A percentile compares a stretch with the other conserved stretches of the same genome.
Conservation (phyloP, 2,797 vertebrate species). For the Macropus fuliginosus region DNA sequence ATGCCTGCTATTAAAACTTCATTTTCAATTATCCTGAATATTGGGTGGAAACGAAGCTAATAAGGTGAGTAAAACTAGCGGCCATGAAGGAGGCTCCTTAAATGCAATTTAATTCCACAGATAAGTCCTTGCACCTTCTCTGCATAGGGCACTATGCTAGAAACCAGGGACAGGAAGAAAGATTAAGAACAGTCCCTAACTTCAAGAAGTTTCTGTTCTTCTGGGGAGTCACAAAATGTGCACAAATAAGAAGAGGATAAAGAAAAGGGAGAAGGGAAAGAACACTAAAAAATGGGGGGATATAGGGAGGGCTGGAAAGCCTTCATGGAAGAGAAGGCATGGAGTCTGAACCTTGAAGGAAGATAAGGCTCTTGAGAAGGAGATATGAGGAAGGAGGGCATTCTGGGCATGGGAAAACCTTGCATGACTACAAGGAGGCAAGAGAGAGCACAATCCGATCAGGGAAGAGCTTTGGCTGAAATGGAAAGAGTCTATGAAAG, state of each 20-base stretch:
- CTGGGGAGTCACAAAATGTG: neutral
- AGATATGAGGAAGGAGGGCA: neutral
- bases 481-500: neutral
- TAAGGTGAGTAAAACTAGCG: slow-evolving; percentile 51
- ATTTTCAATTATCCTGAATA: slow-evolving; percentile 65
- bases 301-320: neutral
- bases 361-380: neutral
- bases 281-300: neutral
- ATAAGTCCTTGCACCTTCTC: neutral
- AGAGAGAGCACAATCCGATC: neutral
- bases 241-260: neutral
- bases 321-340: neutral
- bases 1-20: slow-evolving; percentile 32
- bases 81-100: slow-evolving; percentile 44
- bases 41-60: slow-evolving; percentile 59
- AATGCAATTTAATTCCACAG: neutral
- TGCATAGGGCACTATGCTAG: neutral
- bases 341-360: neutral
- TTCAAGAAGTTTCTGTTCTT: neutral
- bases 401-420: neutral
- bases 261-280: neutral
- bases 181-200: neutral
- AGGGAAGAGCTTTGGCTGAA: neutral
- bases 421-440: neutral
- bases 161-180: neutral